Percentiles rank a stretch among this genome's conserved stretches.
These are phyloP conservation scores for Hypena proboscidalis DNA, from an alignment of 2,888 invertebrate genomes.

Conservation along the genomic window DNA sequence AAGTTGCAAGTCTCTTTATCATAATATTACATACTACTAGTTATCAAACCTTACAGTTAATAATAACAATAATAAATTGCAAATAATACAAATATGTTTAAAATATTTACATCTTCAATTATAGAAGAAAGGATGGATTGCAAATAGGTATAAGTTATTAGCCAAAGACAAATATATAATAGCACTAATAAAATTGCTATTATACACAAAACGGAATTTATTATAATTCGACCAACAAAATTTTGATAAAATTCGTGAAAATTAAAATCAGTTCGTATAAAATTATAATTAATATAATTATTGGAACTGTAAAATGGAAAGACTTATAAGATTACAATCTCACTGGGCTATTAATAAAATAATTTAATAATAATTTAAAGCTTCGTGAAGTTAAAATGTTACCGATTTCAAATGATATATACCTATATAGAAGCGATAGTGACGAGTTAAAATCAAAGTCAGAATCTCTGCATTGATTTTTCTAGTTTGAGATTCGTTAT, in stretches of 20 bases:
- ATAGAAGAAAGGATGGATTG: slow-evolving; percentile 52
- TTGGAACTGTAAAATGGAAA: slow-evolving; percentile 44
- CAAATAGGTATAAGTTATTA: slow-evolving; percentile 33
- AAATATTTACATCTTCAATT: slow-evolving; percentile 83
- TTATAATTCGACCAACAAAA: slow-evolving; percentile 37
- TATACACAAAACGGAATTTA: slow-evolving; percentile 31
- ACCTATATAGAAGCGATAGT: slow-evolving; percentile 44
- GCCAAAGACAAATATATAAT: slow-evolving; percentile 22
- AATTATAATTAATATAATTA: slow-evolving; percentile 44
- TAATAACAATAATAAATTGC: slow-evolving; percentile 71
- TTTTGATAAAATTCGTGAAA: slow-evolving; percentile 35
- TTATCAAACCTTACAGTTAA: slow-evolving; percentile 77
- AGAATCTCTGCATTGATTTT: slow-evolving; percentile 51
- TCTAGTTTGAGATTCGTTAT: slow-evolving; percentile 47
- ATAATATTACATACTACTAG: slow-evolving; percentile 72
- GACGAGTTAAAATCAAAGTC: slow-evolving; percentile 45
- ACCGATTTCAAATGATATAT: slow-evolving; percentile 35
- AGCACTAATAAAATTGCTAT: slow-evolving; percentile 32
- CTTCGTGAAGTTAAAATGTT: slow-evolving; percentile 45
- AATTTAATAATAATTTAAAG: slow-evolving; percentile 61
- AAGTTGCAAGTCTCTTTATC: slow-evolving; percentile 80
- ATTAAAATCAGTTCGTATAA: slow-evolving; percentile 41
- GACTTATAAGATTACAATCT: slow-evolving; percentile 56
- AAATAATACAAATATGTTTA: slow-evolving; percentile 78
- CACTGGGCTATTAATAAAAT: slow-evolving; percentile 64